phyloP scores from a whole-genome alignment of 2,888 invertebrate species.

The Dryocosmus kuriphilus region DNA sequence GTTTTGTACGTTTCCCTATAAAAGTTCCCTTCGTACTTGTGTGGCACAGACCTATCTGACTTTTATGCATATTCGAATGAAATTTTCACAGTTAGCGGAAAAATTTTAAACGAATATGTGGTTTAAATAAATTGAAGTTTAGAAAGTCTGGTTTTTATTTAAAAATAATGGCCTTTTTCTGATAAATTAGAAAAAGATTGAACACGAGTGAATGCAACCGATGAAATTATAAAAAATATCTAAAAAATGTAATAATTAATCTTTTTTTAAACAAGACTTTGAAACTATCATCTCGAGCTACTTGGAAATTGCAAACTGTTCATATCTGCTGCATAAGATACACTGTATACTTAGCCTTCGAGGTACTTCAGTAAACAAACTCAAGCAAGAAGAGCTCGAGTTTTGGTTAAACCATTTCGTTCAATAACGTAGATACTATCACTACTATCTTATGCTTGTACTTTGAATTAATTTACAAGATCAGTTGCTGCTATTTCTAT shows the following conservation, averaged over 20 bases:
- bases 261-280: background rate
- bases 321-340: conserved; percentile 4
- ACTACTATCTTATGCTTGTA: background rate
- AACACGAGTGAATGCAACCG: background rate
- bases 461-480: background rate
- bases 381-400: conserved; percentile 3
- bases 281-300: conserved; percentile 6
- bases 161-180: too few relatives aligned
- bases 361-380: conserved; percentile 2
- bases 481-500: background rate
- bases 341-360: conserved; percentile 2
- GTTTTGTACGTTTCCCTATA: background rate
- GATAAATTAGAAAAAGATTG: too few relatives aligned
- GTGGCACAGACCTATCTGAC: background rate
- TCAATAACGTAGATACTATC: background rate
- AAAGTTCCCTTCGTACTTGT: background rate
- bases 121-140: too few relatives aligned
- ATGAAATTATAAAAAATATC: background rate
- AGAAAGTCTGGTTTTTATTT: too few relatives aligned
- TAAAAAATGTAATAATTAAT: background rate
- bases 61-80: background rate
- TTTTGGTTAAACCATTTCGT: conserved; percentile 6
- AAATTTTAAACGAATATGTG: background rate
- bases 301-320: conserved; percentile 3
- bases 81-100: background rate